phyloP scores from a whole-genome alignment of 2,888 invertebrate genomes.

The Ferrisia virgata region DNA sequence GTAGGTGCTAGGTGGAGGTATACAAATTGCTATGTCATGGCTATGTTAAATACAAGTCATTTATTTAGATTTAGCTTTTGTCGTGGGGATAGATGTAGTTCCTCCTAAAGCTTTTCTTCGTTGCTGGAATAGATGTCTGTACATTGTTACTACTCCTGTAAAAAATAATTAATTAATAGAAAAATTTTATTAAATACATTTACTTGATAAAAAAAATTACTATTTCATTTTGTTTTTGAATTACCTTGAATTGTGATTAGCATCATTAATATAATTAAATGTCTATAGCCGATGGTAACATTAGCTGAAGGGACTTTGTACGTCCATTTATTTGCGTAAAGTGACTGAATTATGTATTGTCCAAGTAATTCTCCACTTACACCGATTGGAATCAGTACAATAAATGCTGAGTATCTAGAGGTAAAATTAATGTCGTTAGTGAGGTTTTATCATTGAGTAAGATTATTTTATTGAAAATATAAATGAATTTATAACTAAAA shows the following conservation, averaged over 20 bases:
- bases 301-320: not conserved
- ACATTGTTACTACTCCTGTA: constrained; percentile 27
- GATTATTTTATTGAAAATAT: not conserved
- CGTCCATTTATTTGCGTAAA: constrained; percentile 34
- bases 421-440: not conserved
- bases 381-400: constrained; percentile 34
- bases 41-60: too few relatives aligned
- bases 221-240: not conserved
- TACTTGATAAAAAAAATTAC: too few relatives aligned
- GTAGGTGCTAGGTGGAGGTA: too few relatives aligned
- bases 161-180: not conserved
- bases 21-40: too few relatives aligned
- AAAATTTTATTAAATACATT: not conserved
- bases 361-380: constrained; percentile 37
- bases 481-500: too few relatives aligned
- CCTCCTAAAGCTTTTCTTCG: constrained; percentile 25
- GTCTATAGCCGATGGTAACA: constrained; percentile 29
- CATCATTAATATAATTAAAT: constrained; percentile 39
- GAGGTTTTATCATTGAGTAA: not conserved
- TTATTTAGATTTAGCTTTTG: constrained; percentile 32
- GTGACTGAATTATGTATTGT: constrained; percentile 35
- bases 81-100: not conserved
- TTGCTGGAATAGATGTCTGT: constrained; percentile 25
- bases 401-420: constrained; percentile 35
- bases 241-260: constrained; percentile 8